Evolutionary conservation across 2,888 invertebrate species (phyloP).

Genomic region (Eupithecia pulchellata): DNA sequence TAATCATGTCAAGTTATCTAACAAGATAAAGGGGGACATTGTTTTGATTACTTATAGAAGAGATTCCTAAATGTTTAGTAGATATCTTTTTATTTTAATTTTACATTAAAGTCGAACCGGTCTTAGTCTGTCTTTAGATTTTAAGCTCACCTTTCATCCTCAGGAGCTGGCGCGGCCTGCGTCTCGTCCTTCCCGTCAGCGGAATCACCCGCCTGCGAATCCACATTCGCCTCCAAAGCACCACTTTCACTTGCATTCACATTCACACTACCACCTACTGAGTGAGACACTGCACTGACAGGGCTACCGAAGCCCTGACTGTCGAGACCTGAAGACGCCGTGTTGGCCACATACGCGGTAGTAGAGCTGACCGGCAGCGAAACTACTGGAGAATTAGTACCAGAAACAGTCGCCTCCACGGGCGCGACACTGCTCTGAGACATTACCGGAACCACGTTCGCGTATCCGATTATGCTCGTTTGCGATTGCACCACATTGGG

Average conservation of each 20-base stretch:
- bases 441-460: conserved; percentile 80
- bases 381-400: conserved; percentile 82
- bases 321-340: conserved; percentile 72
- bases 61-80: not conserved
- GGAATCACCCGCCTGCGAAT: conserved; percentile 71
- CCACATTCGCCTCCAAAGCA: conserved; percentile 69
- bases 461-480: conserved; percentile 79
- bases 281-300: conserved; percentile 82
- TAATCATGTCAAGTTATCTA: conserved; percentile 14
- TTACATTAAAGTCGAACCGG: not conserved
- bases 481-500: conserved; percentile 81
- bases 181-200: conserved; percentile 79
- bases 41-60: not conserved
- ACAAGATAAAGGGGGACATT: not conserved
- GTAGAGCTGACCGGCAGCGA: conserved; percentile 79
- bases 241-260: conserved; percentile 81
- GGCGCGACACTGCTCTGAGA: conserved; percentile 81
- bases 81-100: not conserved
- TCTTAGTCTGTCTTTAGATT: not conserved
- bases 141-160: conserved; percentile 81
- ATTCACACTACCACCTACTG: conserved; percentile 76
- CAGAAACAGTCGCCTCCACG: conserved; percentile 77
- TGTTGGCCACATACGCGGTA: conserved; percentile 65
- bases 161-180: conserved; percentile 67
- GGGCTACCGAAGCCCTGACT: conserved; percentile 83